phyloP scores from a whole-genome alignment of 2,888 invertebrate genomes.

The Drepanosiphum platanoidis region DNA sequence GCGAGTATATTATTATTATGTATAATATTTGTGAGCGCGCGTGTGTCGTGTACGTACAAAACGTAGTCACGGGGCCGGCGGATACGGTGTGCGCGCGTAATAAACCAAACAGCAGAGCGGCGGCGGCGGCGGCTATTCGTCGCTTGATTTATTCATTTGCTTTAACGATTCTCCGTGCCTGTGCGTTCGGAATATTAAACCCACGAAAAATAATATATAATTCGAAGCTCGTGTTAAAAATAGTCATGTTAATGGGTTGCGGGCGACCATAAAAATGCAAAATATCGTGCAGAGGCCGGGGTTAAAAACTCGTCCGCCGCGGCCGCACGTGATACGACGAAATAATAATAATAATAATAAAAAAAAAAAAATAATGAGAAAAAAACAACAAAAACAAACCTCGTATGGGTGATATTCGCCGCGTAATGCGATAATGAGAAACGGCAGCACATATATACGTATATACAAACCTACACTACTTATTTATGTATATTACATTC shows the following conservation, averaged over 20 bases:
- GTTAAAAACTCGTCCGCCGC: background rate
- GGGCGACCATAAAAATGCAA: constrained; percentile 42
- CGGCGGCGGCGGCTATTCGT: constrained; percentile 12
- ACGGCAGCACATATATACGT: too few species aligned
- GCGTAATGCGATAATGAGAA: background rate
- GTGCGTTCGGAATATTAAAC: constrained; percentile 48
- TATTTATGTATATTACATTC: too few species aligned
- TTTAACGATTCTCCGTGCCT: constrained; percentile 25
- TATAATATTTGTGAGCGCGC: too few species aligned
- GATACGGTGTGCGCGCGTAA: constrained; percentile 2
- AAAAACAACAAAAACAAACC: background rate
- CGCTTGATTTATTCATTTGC: constrained; percentile 53
- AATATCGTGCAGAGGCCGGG: constrained; percentile 30
- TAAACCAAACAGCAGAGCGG: constrained; percentile 1
- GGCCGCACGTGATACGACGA: background rate
- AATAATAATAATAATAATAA: background rate
- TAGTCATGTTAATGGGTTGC: constrained; percentile 37
- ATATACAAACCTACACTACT: too few species aligned
- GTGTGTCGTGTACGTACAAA: background rate
- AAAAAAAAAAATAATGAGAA: background rate
- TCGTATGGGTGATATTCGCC: background rate
- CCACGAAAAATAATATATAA: constrained; percentile 47
- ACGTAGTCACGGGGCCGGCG: background rate
- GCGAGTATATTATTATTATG: too few species aligned
- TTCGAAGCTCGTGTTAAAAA: constrained; percentile 43